These are phyloP conservation scores for Drosophila virilis DNA, from an alignment of 1,140 invertebrate species.

Conservation along the genomic window DNA sequence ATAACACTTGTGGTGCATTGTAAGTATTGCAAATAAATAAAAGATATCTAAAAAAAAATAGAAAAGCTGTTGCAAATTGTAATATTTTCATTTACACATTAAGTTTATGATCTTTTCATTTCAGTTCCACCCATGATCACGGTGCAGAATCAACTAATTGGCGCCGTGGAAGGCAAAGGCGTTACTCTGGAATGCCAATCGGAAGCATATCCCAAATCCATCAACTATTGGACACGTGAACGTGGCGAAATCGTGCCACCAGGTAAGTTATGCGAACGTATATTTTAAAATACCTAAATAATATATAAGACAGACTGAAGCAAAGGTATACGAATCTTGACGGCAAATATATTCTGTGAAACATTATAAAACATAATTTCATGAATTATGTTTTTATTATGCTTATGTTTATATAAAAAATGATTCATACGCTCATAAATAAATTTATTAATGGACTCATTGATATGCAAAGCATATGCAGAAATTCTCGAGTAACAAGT, in stretches of 20 bases:
- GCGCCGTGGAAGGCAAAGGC: conserved; percentile 89
- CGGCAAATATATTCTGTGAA: too few species aligned
- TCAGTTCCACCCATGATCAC: conserved; percentile 92
- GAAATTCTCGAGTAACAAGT: too few species aligned
- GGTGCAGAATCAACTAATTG: conserved; percentile 92
- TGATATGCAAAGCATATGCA: too few species aligned
- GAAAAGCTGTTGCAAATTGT: neutral
- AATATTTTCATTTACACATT: neutral
- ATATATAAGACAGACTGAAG: neutral
- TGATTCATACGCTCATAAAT: too few species aligned
- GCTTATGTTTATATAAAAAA: too few species aligned
- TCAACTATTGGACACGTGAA: conserved; percentile 93
- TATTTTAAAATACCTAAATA: neutral
- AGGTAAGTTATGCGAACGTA: conserved; percentile 86
- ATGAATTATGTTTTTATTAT: too few species aligned
- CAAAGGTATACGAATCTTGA: neutral
- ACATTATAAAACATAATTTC: too few species aligned
- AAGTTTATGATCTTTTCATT: neutral
- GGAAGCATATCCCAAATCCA: conserved; percentile 94
- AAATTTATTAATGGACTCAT: too few species aligned
- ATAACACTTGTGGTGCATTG: conserved; percentile 95
- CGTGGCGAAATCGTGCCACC: conserved; percentile 91
- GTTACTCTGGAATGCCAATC: conserved; percentile 92
- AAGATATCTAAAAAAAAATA: neutral
- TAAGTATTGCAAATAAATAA: conserved; percentile 85